A percentile compares a stretch with the other conserved stretches of the same genome.
phyloP scores from a whole-genome alignment of 2,797 vertebrate species.

The Taeniopygia guttata region DNA sequence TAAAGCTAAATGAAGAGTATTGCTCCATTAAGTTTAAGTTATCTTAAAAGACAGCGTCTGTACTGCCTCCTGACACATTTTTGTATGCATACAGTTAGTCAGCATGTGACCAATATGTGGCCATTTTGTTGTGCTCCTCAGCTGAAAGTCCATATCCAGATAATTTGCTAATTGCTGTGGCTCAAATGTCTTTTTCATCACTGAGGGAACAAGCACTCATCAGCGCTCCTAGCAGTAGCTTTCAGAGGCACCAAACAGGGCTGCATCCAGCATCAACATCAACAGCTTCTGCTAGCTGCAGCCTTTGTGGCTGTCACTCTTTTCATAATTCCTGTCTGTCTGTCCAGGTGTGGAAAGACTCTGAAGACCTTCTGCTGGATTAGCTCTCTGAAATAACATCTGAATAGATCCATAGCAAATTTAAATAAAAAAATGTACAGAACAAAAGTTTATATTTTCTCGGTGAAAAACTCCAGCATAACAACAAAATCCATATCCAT shows the following conservation, averaged over 20 bases:
- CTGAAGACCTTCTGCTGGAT: neutral
- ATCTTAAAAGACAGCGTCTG: neutral
- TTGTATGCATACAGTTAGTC: neutral
- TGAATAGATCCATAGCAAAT: neutral
- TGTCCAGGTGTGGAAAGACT: neutral
- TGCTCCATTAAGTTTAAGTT: neutral
- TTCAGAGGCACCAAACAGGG: neutral
- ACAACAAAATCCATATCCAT: neutral
- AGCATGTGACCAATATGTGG: neutral
- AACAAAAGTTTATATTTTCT: neutral
- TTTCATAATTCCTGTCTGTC: neutral
- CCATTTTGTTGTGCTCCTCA: neutral
- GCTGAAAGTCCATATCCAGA: neutral
- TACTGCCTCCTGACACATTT: neutral
- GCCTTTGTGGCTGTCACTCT: neutral
- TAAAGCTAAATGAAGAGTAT: neutral
- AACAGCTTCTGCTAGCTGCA: neutral
- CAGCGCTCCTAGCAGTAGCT: neutral
- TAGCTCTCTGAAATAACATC: slow-evolving; percentile 9
- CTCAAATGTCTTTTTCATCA: neutral
- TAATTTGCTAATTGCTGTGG: neutral
- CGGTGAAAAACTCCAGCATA: neutral
- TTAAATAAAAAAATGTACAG: neutral
- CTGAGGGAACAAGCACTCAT: neutral
- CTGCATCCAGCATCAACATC: neutral